Evolutionary conservation across 2,888 invertebrate species (phyloP), one percentile per base, ranked within the genome.

Genomic region (Ptilodon capucinus): DNA sequence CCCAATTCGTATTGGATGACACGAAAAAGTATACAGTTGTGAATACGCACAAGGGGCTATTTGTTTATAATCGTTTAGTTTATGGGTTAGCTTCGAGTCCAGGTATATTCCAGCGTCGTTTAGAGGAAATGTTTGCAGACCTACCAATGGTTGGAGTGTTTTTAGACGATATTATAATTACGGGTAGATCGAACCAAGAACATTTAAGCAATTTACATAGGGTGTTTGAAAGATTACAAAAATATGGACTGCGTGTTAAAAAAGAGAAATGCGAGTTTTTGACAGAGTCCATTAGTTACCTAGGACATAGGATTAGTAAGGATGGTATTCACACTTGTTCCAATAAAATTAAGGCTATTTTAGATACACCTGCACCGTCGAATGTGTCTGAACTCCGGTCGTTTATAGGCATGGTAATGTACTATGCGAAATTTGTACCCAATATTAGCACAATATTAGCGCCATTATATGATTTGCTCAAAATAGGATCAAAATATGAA

Each of bases 21-120:
- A n/a, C n/a, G n/a, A n/a, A n/a, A 18, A 42, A 46, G 11, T 47
- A 19, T 8, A 62, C 60, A 0, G 57, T 56, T 0, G 57, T 65
- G 7, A 62, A 59, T 38, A 64, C 60, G 2, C 55, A 54, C 21
- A 21, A 40, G 3, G 52, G 54, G 0, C 23, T 58, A 1, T 58
- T 51, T 21, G 30, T 14, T 34, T 54, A 51, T 36, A 57, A 51
- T 19, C 13, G 54, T 0, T 28, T 57, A 7, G 48, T 56, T 9
- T 57, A 51, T 14, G 57, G 55, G n/a, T n/a, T n/a, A n/a, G n/a
- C n/a, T n/a, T n/a, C n/a, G n/a, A n/a, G n/a, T n/a, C n/a, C n/a
- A n/a, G n/a, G n/a, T n/a, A n/a, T n/a, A n/a, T n/a, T 1, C 14
- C 57, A 4, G 32, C 54, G 2, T 49, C 49, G 30, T 7, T 35